phyloP scores from a whole-genome alignment of 1,140 invertebrate genomes.

The Zaprionus inermis region DNA sequence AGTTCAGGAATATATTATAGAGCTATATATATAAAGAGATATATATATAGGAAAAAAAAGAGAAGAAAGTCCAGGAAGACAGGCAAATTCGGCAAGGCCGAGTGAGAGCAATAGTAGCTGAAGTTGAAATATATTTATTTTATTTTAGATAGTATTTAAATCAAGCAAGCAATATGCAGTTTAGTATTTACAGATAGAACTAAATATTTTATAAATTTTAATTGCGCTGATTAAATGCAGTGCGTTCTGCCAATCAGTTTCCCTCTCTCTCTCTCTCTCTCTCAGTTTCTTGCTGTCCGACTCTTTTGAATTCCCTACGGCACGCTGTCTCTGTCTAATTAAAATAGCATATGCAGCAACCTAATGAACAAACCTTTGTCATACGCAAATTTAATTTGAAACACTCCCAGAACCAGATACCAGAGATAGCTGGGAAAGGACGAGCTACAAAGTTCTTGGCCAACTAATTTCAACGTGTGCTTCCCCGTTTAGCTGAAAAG shows the following conservation, averaged over 20 bases:
- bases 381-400: conserved; percentile 71
- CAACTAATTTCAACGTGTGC: conserved; percentile 61
- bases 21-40: background rate
- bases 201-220: too few relatives aligned
- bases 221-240: too few relatives aligned
- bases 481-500: conserved; percentile 54
- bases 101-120: too few relatives aligned
- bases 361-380: conserved; percentile 70
- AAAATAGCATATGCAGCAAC: conserved; percentile 62
- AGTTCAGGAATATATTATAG: background rate
- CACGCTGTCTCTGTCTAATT: conserved; percentile 49
- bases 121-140: too few relatives aligned
- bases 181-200: too few relatives aligned
- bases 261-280: background rate
- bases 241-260: too few relatives aligned
- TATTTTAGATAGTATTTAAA: too few relatives aligned
- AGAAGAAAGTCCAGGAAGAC: background rate
- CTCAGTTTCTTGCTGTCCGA: background rate
- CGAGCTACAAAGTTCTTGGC: conserved; percentile 9
- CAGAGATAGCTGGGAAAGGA: background rate
- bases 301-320: background rate
- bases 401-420: conserved; percentile 27
- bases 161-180: background rate
- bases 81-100: too few relatives aligned
- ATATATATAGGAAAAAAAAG: background rate